Percentiles rank a stretch among this genome's conserved stretches.
Conservation (phyloP, 2,113 vertebrate genomes). For the Sylvilagus bachmani region DNA sequence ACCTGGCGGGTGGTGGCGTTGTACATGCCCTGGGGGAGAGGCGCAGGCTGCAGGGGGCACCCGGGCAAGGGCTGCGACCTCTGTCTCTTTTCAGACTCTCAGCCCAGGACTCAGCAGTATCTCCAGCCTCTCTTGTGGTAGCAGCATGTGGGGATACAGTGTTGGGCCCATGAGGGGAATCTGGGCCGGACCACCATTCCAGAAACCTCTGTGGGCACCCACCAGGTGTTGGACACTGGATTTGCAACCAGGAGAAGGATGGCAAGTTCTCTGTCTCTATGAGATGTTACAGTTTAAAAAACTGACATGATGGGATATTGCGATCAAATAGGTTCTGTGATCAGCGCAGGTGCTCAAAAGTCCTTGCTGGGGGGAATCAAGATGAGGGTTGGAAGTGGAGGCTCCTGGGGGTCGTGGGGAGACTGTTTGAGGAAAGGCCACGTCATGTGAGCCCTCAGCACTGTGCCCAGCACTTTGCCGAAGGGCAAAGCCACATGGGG, state of each 20-base stretch:
- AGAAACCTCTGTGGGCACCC: not conserved
- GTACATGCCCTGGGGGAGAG: conserved; percentile 94
- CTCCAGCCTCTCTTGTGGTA: not conserved
- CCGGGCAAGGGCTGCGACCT: not conserved
- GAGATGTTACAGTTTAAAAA: not conserved
- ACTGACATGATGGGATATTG: not conserved
- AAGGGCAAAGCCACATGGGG: not conserved
- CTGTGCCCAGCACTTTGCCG: not conserved
- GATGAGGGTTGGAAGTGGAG: not conserved
- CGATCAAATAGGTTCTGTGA: too few species aligned
- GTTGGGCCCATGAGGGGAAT: not conserved
- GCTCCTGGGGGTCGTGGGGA: not conserved
- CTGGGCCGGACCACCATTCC: not conserved
- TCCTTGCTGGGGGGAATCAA: accelerated
- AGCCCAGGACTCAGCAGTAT: not conserved
- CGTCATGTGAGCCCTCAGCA: not conserved
- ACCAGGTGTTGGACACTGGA: not conserved
- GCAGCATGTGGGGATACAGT: not conserved
- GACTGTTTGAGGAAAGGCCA: not conserved
- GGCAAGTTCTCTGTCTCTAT: not conserved
- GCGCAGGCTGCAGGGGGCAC: too few species aligned
- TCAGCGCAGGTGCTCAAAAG: not conserved
- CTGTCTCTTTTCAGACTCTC: not conserved
- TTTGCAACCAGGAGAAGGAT: not conserved
- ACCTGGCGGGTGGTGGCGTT: conserved; percentile 96